Percentiles rank a stretch among this genome's conserved stretches.
Evolutionary conservation across 2,113 vertebrate genomes (phyloP).

Genomic region (Meriones unguiculatus): DNA sequence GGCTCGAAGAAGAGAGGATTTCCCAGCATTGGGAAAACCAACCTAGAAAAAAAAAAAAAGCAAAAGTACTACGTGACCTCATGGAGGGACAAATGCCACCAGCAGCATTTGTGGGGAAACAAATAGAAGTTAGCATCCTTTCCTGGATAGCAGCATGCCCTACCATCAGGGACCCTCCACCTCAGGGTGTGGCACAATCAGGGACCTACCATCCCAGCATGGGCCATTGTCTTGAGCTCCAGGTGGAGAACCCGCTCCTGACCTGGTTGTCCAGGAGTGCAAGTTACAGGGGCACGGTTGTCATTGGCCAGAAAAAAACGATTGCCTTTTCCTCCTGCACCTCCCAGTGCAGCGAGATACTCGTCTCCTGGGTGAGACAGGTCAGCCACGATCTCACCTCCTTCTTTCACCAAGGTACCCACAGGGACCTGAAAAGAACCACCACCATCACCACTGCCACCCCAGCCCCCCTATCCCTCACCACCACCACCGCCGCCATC

Average conservation of each 20-base stretch:
- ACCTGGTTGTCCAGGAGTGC: slow-evolving; percentile 90
- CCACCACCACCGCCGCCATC: not conserved
- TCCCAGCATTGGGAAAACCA: slow-evolving; percentile 97
- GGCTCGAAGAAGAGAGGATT: slow-evolving; percentile 94
- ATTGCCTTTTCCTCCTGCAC: slow-evolving; percentile 96
- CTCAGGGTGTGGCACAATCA: slow-evolving; percentile 68
- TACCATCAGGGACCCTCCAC: slow-evolving; percentile 93
- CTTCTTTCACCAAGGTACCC: slow-evolving; percentile 95
- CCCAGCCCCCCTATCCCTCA: not conserved
- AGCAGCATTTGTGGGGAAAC: accelerated
- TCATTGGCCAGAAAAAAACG: slow-evolving; percentile 96
- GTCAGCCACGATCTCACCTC: slow-evolving; percentile 88
- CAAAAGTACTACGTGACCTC: accelerated
- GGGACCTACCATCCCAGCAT: slow-evolving; percentile 93
- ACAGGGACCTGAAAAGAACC: slow-evolving; percentile 90
- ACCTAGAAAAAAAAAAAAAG: slow-evolving; percentile 88
- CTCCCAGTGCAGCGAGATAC: slow-evolving; percentile 92
- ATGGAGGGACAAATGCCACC: not conserved
- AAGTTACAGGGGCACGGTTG: slow-evolving; percentile 90
- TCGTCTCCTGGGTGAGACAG: slow-evolving; percentile 90
- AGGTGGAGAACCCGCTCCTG: slow-evolving; percentile 92
- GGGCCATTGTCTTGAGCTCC: slow-evolving; percentile 96
- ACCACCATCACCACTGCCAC: not conserved
- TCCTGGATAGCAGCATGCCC: not conserved
- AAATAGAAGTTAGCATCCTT: accelerated